Evolutionary conservation across 2,797 vertebrate genomes (phyloP), one percentile per base, ranked within the genome.

Genomic region (Phalloptychus januarius): DNA sequence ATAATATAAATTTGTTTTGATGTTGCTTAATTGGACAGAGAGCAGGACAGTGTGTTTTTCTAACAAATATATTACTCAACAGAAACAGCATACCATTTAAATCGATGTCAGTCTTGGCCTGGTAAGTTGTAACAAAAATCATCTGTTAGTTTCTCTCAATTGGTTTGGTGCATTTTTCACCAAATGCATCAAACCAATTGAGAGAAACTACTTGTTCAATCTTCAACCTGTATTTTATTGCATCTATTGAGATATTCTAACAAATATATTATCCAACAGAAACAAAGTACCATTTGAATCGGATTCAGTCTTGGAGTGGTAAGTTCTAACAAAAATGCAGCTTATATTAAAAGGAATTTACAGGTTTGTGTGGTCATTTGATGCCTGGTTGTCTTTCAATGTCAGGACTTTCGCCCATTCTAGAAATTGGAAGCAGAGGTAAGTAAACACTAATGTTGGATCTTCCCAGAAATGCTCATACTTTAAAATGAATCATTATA

Each of bases 391-490:
- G 7, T 74, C 58, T 50, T 74, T 69, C 54, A 23, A 40, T 46
- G 2, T 79, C 90, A 95, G 95, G 58, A 71, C 91, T 96, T 25
- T 84, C 92, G 45, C 67, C 94, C 2, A 95, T 96, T 85, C 38
- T 78, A 72, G 95, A 96, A 85, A 82, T 75, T 2, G 83, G 88
- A 28, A 72, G 71, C 63, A 76, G 82, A 86, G 89, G 94, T 95
- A 93, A 46, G 69, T 2, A 79, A 46, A 44, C n/a, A 71, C n/a
- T 28, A 23, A 56, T 70, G 74, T 52, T 38, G 20, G 70, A 5
- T 70, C 23, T 42, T 44, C 40, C 25, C 36, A 13, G 15, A 20
- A 31, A 52, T 5, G 1, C 25, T 56, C 25, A 42, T 38, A 38
- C 63, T 54, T 54, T 5, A 2, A 65, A 38, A 23, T 65, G 1